These are phyloP conservation scores for Caenorhabditis sp. DNA, from an alignment of 2,888 invertebrate species.

Conservation along the genomic window DNA sequence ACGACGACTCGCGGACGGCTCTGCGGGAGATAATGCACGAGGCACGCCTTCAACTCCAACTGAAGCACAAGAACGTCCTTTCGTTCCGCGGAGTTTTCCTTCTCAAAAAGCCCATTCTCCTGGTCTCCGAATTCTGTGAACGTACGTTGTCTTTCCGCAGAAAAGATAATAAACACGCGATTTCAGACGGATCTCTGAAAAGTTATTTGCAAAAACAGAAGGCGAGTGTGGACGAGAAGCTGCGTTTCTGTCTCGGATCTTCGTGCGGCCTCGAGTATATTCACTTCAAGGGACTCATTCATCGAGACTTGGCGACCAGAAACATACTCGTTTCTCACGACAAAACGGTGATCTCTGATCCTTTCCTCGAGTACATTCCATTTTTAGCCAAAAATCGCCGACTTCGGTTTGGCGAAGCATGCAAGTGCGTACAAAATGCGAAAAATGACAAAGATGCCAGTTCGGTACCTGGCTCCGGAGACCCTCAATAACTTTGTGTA, in stretches of 20 bases:
- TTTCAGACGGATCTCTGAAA: slow-evolving; percentile 23
- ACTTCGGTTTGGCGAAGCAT: slow-evolving; percentile 32
- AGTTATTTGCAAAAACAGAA: slow-evolving; percentile 22
- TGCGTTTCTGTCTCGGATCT: slow-evolving; percentile 39
- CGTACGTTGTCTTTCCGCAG: slow-evolving; percentile 14
- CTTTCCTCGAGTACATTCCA: no score
- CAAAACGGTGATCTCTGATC: slow-evolving; percentile 18
- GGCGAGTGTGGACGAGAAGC: slow-evolving; percentile 11
- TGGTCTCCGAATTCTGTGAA: slow-evolving; percentile 31
- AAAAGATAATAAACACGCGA: no score
- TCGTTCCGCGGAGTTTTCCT: slow-evolving; percentile 20
- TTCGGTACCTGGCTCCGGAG: slow-evolving; percentile 46
- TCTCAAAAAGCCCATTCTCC: slow-evolving; percentile 29
- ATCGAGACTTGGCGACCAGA: slow-evolving; percentile 40
- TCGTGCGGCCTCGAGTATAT: slow-evolving; percentile 56
- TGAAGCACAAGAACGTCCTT: slow-evolving; percentile 39
- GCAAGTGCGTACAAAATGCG: slow-evolving; percentile 26
- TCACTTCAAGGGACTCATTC: slow-evolving; percentile 45
- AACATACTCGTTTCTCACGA: slow-evolving; percentile 32
- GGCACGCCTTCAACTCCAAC: slow-evolving; percentile 22
- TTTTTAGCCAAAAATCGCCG: slow-evolving; percentile 37
- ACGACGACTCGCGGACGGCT: slow-evolving; percentile 24
- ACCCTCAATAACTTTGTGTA: slow-evolving; percentile 32
- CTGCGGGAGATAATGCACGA: slow-evolving; percentile 35
- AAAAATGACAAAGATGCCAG: slow-evolving; percentile 18